A percentile compares a stretch with the other conserved stretches of the same genome.
Conservation (phyloP, 35 echinoderm and acorn worm species). For the Ophioderma brevispina region DNA sequence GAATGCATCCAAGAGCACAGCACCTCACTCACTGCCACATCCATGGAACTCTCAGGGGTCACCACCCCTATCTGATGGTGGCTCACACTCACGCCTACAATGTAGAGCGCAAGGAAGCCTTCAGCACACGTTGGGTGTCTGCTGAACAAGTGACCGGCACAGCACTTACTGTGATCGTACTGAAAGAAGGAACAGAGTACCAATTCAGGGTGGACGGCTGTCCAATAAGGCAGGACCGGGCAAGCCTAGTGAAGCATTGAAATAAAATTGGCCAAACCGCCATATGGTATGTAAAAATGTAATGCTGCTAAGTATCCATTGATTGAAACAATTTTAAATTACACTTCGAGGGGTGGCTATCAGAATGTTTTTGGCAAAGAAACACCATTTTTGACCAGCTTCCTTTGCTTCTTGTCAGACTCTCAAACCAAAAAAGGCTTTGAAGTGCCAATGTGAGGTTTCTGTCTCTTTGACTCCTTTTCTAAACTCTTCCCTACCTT, state of each 20-base stretch:
- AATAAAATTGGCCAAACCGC: conserved; percentile 64
- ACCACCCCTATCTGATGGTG: conserved; percentile 69
- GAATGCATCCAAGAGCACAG: conserved; percentile 46
- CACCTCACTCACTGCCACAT: conserved; percentile 57
- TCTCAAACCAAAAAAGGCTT: too few relatives aligned
- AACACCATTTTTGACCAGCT: too few relatives aligned
- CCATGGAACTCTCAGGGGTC: conserved; percentile 76
- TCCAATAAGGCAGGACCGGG: conserved; percentile 82
- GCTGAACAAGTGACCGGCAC: conserved; percentile 63
- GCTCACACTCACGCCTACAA: conserved; percentile 79
- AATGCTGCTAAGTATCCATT: too few relatives aligned
- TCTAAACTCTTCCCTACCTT: too few relatives aligned
- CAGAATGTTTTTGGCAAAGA: too few relatives aligned
- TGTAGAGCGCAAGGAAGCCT: conserved; percentile 82
- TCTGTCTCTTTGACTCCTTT: too few relatives aligned
- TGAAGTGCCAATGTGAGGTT: too few relatives aligned
- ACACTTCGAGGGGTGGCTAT: too few relatives aligned
- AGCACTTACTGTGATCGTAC: conserved; percentile 30
- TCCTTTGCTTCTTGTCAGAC: too few relatives aligned
- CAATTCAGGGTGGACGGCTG: conserved; percentile 82
- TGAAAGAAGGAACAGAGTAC: conserved; percentile 78
- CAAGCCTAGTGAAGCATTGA: conserved; percentile 63
- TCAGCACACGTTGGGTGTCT: conserved; percentile 69
- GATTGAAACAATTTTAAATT: too few relatives aligned
- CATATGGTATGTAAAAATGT: conserved; percentile 61